Evolutionary conservation across 2,888 invertebrate species (phyloP), one percentile per base, ranked within the genome.

Genomic region (Dasysyrphus tricinctus): DNA sequence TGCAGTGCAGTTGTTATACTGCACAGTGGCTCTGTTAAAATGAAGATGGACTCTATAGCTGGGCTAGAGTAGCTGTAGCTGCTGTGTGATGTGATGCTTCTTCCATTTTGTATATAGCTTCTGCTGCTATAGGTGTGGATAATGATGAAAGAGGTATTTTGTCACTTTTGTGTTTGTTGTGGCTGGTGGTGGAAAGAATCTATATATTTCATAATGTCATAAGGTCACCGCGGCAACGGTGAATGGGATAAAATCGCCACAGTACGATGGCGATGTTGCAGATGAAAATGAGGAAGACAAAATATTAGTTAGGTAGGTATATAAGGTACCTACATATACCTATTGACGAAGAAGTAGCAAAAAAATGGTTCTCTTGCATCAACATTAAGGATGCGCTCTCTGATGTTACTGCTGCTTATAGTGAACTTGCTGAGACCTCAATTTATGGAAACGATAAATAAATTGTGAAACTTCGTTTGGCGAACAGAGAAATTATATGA

Each of bases 391-490:
- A 85, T 78, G 49, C 5, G 49, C 5, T 32, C 49, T 42, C 49
- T 49, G 67, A n/a, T 49, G 49, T 4, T 19, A 1, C 19, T 34
- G 34, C 12, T 34, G 75, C 78, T 51, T 70, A n/a, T n/a, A 47
- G 70, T 86, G 86, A 86, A 86, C 86, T 78, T 78, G 78, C 73
- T 61, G 74, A 70, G 81, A 86, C 86, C 86, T 86, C 81, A 86
- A 88, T 88, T 88, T 88, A 88, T 88, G 77, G 85, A 75, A 88
- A 80, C 85, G 85, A 88, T 88, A 88, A 88, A 88, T 88, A 88
- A 83, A 88, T 88, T 88, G 88, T 65, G 85, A 80, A 77, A 85
- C 69, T 67, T 85, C 34, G 42, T 57, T 75, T 75, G 75, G 44
- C 4, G 29, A 44, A 44, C 44, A n/a, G 29, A 67, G 75, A 65